Evolutionary conservation across 2,888 invertebrate genomes (phyloP).

Genomic region (Drosophila planitibia): DNA sequence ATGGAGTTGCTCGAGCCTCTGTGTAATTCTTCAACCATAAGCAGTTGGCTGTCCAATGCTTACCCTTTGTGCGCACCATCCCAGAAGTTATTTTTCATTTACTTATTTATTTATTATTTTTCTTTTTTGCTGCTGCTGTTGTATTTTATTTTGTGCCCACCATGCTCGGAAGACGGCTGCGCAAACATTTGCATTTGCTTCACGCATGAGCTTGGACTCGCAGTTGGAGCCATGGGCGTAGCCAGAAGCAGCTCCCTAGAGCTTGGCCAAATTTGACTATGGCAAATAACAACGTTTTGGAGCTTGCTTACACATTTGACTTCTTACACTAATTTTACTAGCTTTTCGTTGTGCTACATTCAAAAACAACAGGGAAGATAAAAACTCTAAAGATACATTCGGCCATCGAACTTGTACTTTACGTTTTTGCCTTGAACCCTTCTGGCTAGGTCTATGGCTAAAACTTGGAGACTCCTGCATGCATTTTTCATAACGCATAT

Average conservation of each 20-base stretch:
- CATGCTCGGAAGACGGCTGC: conserved; percentile 49
- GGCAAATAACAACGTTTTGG: neutral
- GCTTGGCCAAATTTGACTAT: neutral
- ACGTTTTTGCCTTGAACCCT: neutral
- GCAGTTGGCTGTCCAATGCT: conserved; percentile 66
- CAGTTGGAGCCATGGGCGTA: conserved; percentile 1
- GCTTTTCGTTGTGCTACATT: neutral
- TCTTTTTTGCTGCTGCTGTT: neutral
- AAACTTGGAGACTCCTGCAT: conserved; percentile 32
- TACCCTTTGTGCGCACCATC: conserved; percentile 62
- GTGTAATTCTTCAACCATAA: conserved; percentile 62
- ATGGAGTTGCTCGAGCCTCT: conserved; percentile 19
- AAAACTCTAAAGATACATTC: too few relatives aligned
- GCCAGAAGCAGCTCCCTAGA: neutral
- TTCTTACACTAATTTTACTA: neutral
- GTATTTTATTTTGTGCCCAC: conserved; percentile 40
- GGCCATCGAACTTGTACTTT: too few relatives aligned
- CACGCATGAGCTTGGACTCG: conserved; percentile 55
- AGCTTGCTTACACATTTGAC: neutral
- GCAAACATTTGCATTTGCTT: conserved; percentile 68
- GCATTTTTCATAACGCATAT: conserved; percentile 70
- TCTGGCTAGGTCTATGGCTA: neutral
- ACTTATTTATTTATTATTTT: neutral
- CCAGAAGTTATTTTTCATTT: conserved; percentile 3
- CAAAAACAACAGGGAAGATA: neutral